Base-by-base conservation (phyloP, 92 coral and sea anemone genomes). In the Virgularia gustaviana region DNA sequence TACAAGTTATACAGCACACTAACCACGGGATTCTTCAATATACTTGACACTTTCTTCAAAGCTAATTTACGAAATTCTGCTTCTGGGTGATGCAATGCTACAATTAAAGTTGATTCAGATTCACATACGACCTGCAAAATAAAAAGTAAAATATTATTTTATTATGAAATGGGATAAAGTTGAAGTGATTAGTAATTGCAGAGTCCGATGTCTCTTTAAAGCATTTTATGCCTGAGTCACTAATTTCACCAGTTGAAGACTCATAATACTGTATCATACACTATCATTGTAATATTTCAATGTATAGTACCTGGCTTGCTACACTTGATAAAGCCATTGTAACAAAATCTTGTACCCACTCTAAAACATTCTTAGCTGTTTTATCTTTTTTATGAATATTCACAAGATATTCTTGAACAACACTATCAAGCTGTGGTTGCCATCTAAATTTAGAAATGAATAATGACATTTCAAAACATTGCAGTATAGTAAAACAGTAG, bases 31-130 rank as follows among this genome's bases (percentile, higher is more conserved):
- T 70, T 83, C 31, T 35, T 67, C 20, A 94, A 56, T 57, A 94
- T 70, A 35, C 82, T 62, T 32, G 86, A 85, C 23, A 94, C 79
- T 30, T 77, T 87, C 44, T 87, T 85, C 30, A 94, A 82, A 51
- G 96, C 99, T 79, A 89, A 68, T 65, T 84, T 70, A 1, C 99
- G 86, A 24, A 90, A 85, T 36, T 89, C 90, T 53, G 90, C 89
- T 53, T 89, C 81, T 16, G 99, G 99, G 75, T 94, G 99, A 77
- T 94, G 90, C 58, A 94, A 86, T 65, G 96, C 90, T 60, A 94
- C 65, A 47, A 85, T 76, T 49, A 89, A 79, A 37, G 99, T 89
- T 4, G 99, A 78, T 44, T 86, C 88, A 19, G 96, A 63, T 37
- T 89, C 95, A 54, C 96, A 96, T 18, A 89, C 70, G 57, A 94